These are phyloP conservation scores for Melinaea marsaeus DNA, from an alignment of 2,888 invertebrate species.

Conservation along the genomic window DNA sequence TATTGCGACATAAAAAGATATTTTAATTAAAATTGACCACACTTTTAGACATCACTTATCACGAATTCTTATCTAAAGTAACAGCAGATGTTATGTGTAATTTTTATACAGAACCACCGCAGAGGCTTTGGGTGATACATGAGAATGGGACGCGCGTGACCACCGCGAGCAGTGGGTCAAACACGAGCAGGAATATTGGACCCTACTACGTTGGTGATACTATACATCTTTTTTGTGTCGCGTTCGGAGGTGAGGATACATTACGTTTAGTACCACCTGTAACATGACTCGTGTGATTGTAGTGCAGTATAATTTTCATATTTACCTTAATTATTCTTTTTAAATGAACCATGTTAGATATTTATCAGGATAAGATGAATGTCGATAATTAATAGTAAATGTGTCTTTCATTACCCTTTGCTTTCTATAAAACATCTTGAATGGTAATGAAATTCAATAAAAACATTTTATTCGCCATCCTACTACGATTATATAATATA, in stretches of 20 bases:
- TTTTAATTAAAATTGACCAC: conserved; percentile 8
- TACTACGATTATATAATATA: too few relatives aligned
- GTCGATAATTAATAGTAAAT: too few relatives aligned
- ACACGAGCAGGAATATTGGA: conserved; percentile 77
- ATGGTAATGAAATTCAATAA: too few relatives aligned
- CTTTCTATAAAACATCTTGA: too few relatives aligned
- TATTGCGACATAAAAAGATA: conserved; percentile 48
- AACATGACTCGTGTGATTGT: too few relatives aligned
- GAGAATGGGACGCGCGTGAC: conserved; percentile 86
- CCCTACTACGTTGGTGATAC: conserved; percentile 91
- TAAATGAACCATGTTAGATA: too few relatives aligned
- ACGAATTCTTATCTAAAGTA: conserved; percentile 7
- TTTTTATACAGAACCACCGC: conserved; percentile 84
- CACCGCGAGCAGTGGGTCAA: conserved; percentile 78
- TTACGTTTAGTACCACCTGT: background rate
- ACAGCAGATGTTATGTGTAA: background rate
- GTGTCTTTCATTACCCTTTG: too few relatives aligned
- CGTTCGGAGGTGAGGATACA: conserved; percentile 84
- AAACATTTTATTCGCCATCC: too few relatives aligned
- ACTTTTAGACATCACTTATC: background rate
- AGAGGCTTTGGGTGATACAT: conserved; percentile 87
- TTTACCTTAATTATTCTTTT: too few relatives aligned
- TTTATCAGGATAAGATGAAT: too few relatives aligned
- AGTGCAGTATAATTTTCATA: too few relatives aligned
- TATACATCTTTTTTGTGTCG: conserved; percentile 89